Percentiles rank a stretch among this genome's conserved stretches.
Evolutionary conservation across 2,113 vertebrate genomes (phyloP).

Genomic region (Bubo scandiacus): DNA sequence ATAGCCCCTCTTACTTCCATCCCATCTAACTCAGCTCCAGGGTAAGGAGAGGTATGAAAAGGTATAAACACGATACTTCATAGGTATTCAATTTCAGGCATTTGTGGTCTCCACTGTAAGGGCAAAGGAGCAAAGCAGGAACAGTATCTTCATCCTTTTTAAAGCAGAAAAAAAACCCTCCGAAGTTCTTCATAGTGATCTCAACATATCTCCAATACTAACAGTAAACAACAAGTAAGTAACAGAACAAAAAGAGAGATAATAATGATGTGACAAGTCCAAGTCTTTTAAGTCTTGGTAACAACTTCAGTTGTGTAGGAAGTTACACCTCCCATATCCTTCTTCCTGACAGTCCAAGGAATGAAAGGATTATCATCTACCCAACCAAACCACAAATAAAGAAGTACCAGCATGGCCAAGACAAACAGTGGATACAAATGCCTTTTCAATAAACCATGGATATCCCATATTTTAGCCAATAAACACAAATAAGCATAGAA

Average conservation of each 20-base stretch:
- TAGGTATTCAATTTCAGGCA: not conserved
- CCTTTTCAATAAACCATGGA: not conserved
- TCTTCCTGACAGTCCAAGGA: not conserved
- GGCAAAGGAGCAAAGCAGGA: not conserved
- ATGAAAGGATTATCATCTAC: not conserved
- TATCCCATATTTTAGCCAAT: not conserved
- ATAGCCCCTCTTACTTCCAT: not conserved
- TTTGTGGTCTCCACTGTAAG: not conserved
- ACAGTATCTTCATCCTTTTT: not conserved
- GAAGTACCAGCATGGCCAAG: not conserved
- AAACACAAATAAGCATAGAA: not conserved
- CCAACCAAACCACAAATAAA: not conserved
- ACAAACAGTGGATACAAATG: not conserved
- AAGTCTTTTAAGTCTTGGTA: not conserved
- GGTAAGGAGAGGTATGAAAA: not conserved
- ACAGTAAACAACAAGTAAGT: not conserved
- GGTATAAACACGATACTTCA: not conserved
- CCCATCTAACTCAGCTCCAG: not conserved
- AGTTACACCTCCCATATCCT: not conserved
- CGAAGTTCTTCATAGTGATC: not conserved
- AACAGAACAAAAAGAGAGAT: not conserved
- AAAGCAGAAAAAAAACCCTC: not conserved
- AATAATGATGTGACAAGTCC: not conserved
- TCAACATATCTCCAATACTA: not conserved
- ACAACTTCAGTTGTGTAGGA: not conserved